A percentile compares a stretch with the other conserved stretches of the same genome.
Conservation (phyloP, 1,140 invertebrate genomes). For the Pseudobourletiella spinata region DNA sequence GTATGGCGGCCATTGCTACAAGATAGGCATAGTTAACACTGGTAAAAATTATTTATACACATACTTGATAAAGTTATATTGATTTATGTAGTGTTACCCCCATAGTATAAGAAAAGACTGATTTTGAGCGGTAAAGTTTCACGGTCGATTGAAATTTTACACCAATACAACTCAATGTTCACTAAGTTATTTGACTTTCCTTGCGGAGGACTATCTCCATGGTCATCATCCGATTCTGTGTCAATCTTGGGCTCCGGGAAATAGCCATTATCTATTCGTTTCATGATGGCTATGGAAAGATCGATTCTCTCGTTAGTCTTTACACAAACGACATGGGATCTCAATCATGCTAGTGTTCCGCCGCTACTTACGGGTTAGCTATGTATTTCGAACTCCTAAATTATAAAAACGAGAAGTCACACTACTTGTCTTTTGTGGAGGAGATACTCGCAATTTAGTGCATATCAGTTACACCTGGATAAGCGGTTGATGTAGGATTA, state of each 20-base stretch:
- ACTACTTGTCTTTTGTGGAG: too few relatives aligned
- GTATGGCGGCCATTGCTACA: conserved; percentile 62
- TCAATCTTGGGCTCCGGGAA: not conserved
- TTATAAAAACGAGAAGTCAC: too few relatives aligned
- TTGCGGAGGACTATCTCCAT: not conserved
- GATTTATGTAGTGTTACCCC: conserved; percentile 47
- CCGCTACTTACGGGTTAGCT: too few relatives aligned
- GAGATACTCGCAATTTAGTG: too few relatives aligned
- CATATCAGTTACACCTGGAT: too few relatives aligned
- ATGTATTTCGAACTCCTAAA: too few relatives aligned
- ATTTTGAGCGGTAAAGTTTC: conserved; percentile 53
- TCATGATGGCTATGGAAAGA: too few relatives aligned
- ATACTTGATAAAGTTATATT: not conserved
- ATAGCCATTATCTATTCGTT: not conserved
- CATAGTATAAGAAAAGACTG: conserved; percentile 68
- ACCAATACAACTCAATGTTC: not conserved
- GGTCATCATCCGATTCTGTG: not conserved
- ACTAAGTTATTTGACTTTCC: not conserved
- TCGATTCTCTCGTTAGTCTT: too few relatives aligned
- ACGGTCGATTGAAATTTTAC: conserved; percentile 30
- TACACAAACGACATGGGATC: too few relatives aligned
- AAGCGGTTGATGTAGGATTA: too few relatives aligned
- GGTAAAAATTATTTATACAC: conserved; percentile 15
- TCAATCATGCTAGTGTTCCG: too few relatives aligned
- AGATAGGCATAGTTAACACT: conserved; percentile 35